Evolutionary conservation across 2,113 vertebrate species (phyloP), one percentile per base, ranked within the genome.

Genomic region (Diadophis punctatus): DNA sequence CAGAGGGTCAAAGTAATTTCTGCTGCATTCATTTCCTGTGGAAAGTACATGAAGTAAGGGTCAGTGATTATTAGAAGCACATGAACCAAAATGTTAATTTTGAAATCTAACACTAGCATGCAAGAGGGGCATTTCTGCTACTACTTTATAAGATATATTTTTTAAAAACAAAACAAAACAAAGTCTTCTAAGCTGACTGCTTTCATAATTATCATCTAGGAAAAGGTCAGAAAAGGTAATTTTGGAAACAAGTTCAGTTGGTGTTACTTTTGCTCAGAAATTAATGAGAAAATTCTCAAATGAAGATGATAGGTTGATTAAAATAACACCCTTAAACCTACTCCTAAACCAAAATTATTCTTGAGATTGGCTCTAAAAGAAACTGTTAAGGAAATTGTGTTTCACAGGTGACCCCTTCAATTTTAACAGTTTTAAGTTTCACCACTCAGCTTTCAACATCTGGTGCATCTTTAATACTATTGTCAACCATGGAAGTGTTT

Each of bases 1-100:
- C 97, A 96, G 96, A n/a, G 97, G 98, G 98, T 99, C 98, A 99
- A 99, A 98, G 99, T 99, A 98, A 99, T 98, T 99, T 99, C 97
- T 98, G 97, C 97, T 96, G 97, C 96, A 96, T 98, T 98, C 98
- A 98, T 99, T 99, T 99, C 98, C 99, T 99, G 98, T 98, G 98
- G 98, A 99, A 99, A 98, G 97, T 98, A 97, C 97, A 97, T 93
- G 97, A 97, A 97, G 98, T 97, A 97, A 97, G 98, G 98, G 98
- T 99, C 98, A 99, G 98, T 97, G 98, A 98, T 99, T 99, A 99
- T 99, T 99, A 99, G 98, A 99, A 99, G 98, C 98, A 99, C 98
- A 98, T 99, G 99, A 99, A 99, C 98, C 97, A 97, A 99, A 99
- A 99, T 99, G 98, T 99, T 99, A 99, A 99, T 99, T 99, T 98